Conservation (phyloP, 1,140 invertebrate species). For the Brachionus sp. region DNA sequence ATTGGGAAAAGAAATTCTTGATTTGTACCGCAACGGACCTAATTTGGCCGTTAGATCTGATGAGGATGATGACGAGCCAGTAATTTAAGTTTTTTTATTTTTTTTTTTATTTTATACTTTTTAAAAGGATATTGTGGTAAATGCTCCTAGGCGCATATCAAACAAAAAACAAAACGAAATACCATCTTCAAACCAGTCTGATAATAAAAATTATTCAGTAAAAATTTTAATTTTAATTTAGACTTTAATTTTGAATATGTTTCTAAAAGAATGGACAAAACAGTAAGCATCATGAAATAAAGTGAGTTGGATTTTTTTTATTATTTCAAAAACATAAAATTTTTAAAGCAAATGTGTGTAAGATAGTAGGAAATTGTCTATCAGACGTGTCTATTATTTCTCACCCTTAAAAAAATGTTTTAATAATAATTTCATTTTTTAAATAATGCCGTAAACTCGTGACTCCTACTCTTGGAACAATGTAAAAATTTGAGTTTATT, state of each 20-base stretch:
- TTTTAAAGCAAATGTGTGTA: not conserved
- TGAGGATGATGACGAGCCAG: slow-evolving; percentile 31
- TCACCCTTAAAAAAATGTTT: too few relatives aligned
- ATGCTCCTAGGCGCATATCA: slow-evolving; percentile 33
- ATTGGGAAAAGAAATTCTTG: slow-evolving; percentile 25
- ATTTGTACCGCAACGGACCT: slow-evolving; percentile 2
- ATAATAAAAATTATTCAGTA: not conserved
- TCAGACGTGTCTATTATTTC: not conserved
- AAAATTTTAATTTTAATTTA: not conserved
- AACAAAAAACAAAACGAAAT: slow-evolving; percentile 28
- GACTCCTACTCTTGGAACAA: too few relatives aligned
- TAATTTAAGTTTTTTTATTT: not conserved
- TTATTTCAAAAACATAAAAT: not conserved
- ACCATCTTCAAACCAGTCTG: not conserved
- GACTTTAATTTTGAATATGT: not conserved
- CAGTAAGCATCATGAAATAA: not conserved
- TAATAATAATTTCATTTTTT: too few relatives aligned
- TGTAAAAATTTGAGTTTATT: too few relatives aligned
- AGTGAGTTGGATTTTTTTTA: not conserved
- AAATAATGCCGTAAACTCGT: too few relatives aligned
- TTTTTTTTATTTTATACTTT: not conserved
- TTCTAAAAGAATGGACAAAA: not conserved
- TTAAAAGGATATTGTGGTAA: slow-evolving; percentile 9
- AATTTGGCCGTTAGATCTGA: not conserved
- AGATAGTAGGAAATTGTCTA: not conserved